Conservation (phyloP, 2,113 vertebrate genomes). For the Geococcyx californianus region DNA sequence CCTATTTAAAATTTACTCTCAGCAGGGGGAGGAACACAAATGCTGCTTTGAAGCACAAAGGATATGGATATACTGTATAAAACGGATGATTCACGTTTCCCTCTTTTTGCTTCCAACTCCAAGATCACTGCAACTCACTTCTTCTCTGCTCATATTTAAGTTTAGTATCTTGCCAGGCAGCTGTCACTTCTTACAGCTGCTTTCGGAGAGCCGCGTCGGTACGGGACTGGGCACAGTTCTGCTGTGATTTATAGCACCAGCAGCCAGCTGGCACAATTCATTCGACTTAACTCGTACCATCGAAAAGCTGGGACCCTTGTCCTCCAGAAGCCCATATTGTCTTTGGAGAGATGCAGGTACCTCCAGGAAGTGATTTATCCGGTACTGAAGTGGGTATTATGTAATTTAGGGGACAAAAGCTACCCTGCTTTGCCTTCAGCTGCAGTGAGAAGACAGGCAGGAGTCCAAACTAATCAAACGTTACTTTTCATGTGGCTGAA, state of each 20-base stretch:
- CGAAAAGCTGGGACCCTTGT: not conserved
- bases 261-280: not conserved
- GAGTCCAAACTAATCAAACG: rapidly evolving
- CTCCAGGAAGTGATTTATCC: not conserved
- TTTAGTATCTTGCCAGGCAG: conserved; percentile 30
- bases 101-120: not conserved
- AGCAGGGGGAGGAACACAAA: not conserved
- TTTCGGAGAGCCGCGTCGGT: not conserved
- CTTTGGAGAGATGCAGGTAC: not conserved
- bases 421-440: not conserved
- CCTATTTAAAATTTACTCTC: not conserved
- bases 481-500: not conserved
- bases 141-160: conserved; percentile 16
- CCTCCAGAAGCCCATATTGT: not conserved
- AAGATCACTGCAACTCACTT: conserved; percentile 13
- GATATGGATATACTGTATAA: not conserved
- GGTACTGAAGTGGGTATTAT: not conserved
- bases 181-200: conserved; percentile 39
- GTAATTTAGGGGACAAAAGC: not conserved
- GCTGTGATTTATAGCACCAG: not conserved
- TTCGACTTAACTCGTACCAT: not conserved
- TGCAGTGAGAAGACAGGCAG: not conserved
- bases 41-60: not conserved
- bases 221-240: not conserved
- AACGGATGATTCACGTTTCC: not conserved